These are phyloP conservation scores for Phylloscopus collybita DNA, from an alignment of 2,797 vertebrate genomes.

Conservation along the genomic window DNA sequence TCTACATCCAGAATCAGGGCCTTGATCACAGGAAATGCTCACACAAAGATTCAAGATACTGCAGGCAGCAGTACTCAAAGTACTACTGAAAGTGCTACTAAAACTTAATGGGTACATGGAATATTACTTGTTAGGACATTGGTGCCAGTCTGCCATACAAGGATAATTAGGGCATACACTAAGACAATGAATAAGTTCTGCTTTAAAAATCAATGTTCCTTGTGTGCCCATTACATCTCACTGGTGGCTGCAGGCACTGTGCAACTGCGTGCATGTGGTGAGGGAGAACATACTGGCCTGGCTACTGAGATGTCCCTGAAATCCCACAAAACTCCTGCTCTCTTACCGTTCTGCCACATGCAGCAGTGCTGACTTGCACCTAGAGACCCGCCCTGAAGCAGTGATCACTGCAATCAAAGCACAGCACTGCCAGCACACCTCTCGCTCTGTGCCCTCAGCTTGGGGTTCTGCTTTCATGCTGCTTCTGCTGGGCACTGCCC, in stretches of 20 bases:
- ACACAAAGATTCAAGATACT: background rate
- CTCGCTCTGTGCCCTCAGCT: background rate
- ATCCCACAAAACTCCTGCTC: background rate
- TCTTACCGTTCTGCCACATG: background rate
- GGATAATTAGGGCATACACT: background rate
- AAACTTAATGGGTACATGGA: background rate
- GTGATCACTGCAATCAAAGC: background rate
- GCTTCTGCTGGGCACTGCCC: background rate
- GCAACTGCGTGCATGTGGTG: fast-evolving
- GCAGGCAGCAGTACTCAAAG: background rate
- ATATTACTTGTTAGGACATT: background rate
- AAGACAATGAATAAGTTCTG: background rate
- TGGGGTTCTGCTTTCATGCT: background rate
- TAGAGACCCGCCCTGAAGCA: background rate
- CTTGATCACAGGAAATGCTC: background rate
- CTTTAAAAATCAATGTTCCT: background rate
- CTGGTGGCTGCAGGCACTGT: background rate
- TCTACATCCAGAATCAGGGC: background rate
- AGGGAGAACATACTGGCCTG: background rate
- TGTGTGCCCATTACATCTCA: background rate
- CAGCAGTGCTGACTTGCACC: background rate
- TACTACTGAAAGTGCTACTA: background rate
- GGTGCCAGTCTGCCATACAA: background rate
- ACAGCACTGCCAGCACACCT: background rate
- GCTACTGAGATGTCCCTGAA: background rate